phyloP scores from a whole-genome alignment of 2,888 invertebrate species.

The Tanaodytes sp. region DNA sequence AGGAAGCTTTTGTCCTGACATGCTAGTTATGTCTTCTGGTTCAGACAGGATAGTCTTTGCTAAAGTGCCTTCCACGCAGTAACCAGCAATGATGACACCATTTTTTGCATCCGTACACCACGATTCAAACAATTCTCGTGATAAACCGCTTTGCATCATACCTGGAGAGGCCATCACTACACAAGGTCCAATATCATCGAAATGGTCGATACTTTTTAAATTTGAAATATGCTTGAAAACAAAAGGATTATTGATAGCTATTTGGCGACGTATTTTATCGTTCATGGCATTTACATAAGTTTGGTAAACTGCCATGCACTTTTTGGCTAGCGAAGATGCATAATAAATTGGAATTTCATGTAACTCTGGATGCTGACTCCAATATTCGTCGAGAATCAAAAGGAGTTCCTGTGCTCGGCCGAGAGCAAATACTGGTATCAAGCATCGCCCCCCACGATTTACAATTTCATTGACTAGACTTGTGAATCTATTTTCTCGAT shows the following conservation, averaged over 20 bases:
- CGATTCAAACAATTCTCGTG: slow-evolving; percentile 96
- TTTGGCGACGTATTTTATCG: slow-evolving; percentile 94
- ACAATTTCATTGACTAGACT: slow-evolving; percentile 96
- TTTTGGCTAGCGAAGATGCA: slow-evolving; percentile 98
- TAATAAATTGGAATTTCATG: slow-evolving; percentile 99
- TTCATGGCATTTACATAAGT: slow-evolving; percentile 99
- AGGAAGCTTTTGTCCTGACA: slow-evolving; percentile 96
- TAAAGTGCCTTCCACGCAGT: slow-evolving; percentile 91
- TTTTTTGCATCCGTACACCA: slow-evolving; percentile 99
- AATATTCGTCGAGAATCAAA: slow-evolving; percentile 95
- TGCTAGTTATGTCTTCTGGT: slow-evolving; percentile 96
- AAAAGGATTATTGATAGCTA: slow-evolving; percentile 98
- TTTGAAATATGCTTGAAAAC: slow-evolving; percentile 98
- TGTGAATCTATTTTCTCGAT: slow-evolving; percentile 95
- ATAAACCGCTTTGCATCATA: slow-evolving; percentile 99
- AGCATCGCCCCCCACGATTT: slow-evolving; percentile 94
- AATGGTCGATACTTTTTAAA: slow-evolving; percentile 98
- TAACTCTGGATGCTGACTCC: slow-evolving; percentile 96
- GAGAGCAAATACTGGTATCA: slow-evolving; percentile 98
- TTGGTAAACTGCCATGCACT: slow-evolving; percentile 99
- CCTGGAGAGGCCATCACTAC: slow-evolving; percentile 99
- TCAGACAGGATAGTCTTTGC: slow-evolving; percentile 96
- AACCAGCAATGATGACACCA: slow-evolving; percentile 98
- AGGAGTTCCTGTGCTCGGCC: slow-evolving; percentile 97
- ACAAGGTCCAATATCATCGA: slow-evolving; percentile 99